Base-by-base conservation (phyloP, 2,113 vertebrate genomes). In the Globicephala melas region DNA sequence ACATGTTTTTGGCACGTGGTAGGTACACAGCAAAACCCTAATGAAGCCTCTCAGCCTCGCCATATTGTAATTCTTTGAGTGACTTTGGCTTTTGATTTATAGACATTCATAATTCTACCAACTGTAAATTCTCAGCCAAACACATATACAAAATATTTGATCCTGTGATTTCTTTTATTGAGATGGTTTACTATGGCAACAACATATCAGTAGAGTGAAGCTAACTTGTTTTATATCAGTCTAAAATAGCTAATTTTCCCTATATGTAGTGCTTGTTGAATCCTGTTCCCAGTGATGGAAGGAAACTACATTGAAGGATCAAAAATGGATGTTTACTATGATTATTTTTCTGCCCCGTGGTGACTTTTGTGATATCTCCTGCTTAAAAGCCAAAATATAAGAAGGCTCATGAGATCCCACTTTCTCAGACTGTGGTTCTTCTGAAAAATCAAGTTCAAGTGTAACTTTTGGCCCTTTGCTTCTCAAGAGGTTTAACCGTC, bases 401-500 rank as follows among this genome's bases (percentile, higher is more conserved):
- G 4, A 89, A 92, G 62, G 23, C 79, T 93, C 18, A 15, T 60
- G 58, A 80, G 58, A 10, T 50, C 23, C 41, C 20, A 13, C 41
- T 68, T 97, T 74, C 85, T 76, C 36, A 77, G 31, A 65, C 82
- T 94, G 13, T 92, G 36, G 28, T 77, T 77, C n/a, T 92, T 88
- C 44, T 44, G 25, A 89, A 74, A 94, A 77, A 68, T 96, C 63
- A 74, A 26, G 44, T 84, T 92, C 26, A 62, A 38, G n/a, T 85
- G 47, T 91, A 50, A 82, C n/a, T 84, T 81, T n/a, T 58, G 38
- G 55, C 71, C 31, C 31, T 38, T 89, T 82, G 67, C 9, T 74
- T 38, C 53, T 83, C n/a, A n/a, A 33, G 28, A 88, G 76, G 23
- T 83, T 80, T 80, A 50, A 50, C 71, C 55, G 20, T 94, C 21